A percentile compares a stretch with the other conserved stretches of the same genome.
Evolutionary conservation across 2,888 invertebrate species (phyloP).

Genomic region (Acronicta aceris): DNA sequence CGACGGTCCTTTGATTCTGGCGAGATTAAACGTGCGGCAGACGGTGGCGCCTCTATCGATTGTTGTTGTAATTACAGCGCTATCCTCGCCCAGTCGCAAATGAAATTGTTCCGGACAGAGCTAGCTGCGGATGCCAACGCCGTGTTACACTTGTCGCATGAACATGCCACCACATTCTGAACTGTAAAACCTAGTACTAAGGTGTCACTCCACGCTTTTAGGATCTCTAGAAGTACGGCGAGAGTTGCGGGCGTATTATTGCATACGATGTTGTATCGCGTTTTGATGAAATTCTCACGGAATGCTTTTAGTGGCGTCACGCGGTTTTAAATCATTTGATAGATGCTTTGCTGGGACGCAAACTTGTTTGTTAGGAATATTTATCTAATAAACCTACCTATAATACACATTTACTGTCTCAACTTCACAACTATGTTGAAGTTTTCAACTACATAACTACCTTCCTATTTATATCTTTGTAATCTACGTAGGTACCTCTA

Average conservation of each 20-base stretch:
- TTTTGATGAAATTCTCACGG: constrained; percentile 72
- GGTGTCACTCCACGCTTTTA: constrained; percentile 38
- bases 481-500: too few relatives aligned
- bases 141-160: constrained; percentile 76
- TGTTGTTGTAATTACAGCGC: constrained; percentile 89
- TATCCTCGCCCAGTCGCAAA: constrained; percentile 89
- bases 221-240: constrained; percentile 29
- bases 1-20: constrained; percentile 88
- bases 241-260: constrained; percentile 63
- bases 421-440: background rate
- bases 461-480: too few relatives aligned
- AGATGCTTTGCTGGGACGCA: constrained; percentile 17
- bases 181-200: constrained; percentile 65
- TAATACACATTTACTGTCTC: background rate
- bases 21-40: constrained; percentile 89
- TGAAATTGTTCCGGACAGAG: constrained; percentile 89
- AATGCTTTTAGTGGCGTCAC: constrained; percentile 63
- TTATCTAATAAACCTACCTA: background rate
- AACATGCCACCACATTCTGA: constrained; percentile 67
- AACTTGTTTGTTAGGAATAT: constrained; percentile 1
- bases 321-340: constrained; percentile 38
- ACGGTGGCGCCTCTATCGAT: constrained; percentile 90
- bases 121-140: constrained; percentile 84
- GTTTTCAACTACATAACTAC: too few relatives aligned
- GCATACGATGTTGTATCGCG: constrained; percentile 64